Evolutionary conservation across 1,140 invertebrate genomes (phyloP), one percentile per base, ranked within the genome.

Genomic region (Gryon sp.): DNA sequence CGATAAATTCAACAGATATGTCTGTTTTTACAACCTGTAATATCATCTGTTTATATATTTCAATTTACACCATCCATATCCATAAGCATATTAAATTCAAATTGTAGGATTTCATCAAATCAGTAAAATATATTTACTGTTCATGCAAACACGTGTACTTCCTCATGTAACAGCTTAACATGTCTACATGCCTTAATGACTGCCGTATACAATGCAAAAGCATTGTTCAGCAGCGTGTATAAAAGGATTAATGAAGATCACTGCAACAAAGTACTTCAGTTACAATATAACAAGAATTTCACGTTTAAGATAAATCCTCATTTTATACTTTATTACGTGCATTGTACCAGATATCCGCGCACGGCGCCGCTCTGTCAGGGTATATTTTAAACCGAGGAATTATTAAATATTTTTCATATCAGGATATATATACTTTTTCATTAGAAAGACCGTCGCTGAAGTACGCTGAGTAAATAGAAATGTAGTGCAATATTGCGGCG

Each of bases 171-270:
- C 45, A 55, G 53, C 53, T 75, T 75, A 66, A 74, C 60, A 55
- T 55, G 72, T 66, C 38, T 60, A 46, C 62, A 62, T 75, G 53
- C 53, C 55, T 62, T 75, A 75, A 75, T 75, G 62, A 75, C 72
- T 66, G 20, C 30, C 43, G 72, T 62, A 62, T 38, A 66, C 72
- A 75, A 26, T 26, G 36, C 38, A 22, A 48, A 52, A 36, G 72
- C 62, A 75, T 75, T 75, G 62, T 75, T 74, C 70, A 60, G 55
- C 55, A 62, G 24, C 46, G 48, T 62, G 55, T 68, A 68, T 68
- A 68, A 75, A 75, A 68, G 72, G 72, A 75, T 75, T 75, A 75
- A 75, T 75, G 62, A 75, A 75, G 62, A 75, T 75, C 72, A 68
- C 62, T 60, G 62, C 62, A 34, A 74, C 70, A 52, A 74, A 66